Conservation (phyloP, 2,888 invertebrate genomes). For the Zhuqinia jingwanae region DNA sequence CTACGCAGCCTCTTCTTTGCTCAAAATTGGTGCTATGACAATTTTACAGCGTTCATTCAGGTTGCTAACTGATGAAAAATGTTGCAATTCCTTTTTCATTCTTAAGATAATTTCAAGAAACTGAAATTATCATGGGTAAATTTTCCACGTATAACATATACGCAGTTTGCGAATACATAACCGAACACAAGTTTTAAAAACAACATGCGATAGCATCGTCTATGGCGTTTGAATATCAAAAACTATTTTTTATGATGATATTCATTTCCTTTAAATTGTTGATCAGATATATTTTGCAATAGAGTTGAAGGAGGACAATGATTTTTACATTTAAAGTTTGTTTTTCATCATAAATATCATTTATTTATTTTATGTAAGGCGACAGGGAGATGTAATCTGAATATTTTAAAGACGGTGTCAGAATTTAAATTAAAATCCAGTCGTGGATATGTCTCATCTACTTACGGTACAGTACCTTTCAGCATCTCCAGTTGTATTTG, state of each 20-base stretch:
- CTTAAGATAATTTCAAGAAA: neutral
- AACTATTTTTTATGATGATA: neutral
- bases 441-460: neutral
- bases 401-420: neutral
- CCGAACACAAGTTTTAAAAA: neutral
- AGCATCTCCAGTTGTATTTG: no score
- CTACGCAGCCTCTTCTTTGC: no score
- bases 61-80: no score
- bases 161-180: no score
- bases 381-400: neutral
- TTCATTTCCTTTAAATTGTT: slow-evolving; percentile 1
- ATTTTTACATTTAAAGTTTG: neutral
- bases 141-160: neutral
- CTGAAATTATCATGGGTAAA: neutral
- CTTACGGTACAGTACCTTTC: no score
- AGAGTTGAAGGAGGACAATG: neutral
- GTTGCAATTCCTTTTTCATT: no score
- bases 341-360: neutral
- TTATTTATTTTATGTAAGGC: neutral
- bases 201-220: slow-evolving; percentile 13
- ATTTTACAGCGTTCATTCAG: no score
- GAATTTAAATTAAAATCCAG: neutral
- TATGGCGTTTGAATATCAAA: neutral
- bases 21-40: no score
- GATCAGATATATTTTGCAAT: neutral